Base-by-base conservation (phyloP, 2,888 invertebrate species). In the Rutpela maculata region DNA sequence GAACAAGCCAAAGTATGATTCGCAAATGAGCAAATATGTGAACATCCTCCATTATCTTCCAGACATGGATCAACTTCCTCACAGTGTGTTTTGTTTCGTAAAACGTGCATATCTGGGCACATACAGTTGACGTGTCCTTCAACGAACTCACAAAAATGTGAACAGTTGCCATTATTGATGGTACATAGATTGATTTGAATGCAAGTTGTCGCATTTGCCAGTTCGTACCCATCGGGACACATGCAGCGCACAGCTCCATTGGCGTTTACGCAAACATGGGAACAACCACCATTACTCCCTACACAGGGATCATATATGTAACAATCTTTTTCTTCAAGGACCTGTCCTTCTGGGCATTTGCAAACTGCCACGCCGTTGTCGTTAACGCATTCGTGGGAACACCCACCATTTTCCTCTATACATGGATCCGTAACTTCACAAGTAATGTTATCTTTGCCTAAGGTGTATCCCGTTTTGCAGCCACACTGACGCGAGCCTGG, bases 21-120 rank as follows among this genome's bases (percentile, higher is more conserved):
- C 4, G 90, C 88, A 69, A 90, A 91, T 78, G 91, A 92, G 89
- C 50, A 91, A 89, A 82, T 78, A 76, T 94, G 93, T 9, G 92
- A 91, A 85, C 94, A 94, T 56, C 92, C 92, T 3, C 93, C 93
- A 74, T 91, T 90, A 71, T 91, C 90, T 0, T 83, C 81, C 9
- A 86, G 86, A 82, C 94, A 95, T 35, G 88, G 87, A 87, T 93
- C 91, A 4, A 90, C 85, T 59, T 89, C 88, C 4, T 89, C 77
- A 75, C 88, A 88, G 10, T 72, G 78, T 7, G 82, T 84, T 35
- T 76, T 72, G 80, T 92, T 90, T 31, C 89, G 88, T 77, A 89
- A 82, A 76, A 85, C 85, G 76, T 89, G 87, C 11, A 89, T 90
- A 10, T 87, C 84, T 0, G 91, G 90, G 78, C 92, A 92, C 17